These are phyloP conservation scores for Neodiprion pinetum DNA, from an alignment of 1,140 invertebrate genomes.

Conservation along the genomic window DNA sequence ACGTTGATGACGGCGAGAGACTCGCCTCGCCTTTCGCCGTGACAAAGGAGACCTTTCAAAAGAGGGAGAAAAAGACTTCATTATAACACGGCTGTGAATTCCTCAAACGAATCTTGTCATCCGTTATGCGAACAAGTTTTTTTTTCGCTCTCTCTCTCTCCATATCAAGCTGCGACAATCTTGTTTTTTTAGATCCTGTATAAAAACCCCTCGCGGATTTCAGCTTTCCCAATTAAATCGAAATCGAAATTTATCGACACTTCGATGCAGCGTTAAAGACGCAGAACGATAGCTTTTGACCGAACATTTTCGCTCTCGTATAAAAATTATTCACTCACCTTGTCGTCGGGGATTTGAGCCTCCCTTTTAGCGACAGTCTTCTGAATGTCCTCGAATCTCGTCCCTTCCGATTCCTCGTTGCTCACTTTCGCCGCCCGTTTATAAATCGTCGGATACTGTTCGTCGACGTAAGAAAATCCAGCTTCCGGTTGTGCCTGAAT, in stretches of 20 bases:
- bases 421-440: background rate
- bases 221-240: too few relatives aligned
- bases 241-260: too few relatives aligned
- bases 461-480: conserved; percentile 38
- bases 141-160: too few relatives aligned
- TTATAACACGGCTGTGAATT: background rate
- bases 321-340: conserved; percentile 7
- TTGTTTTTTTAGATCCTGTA: too few relatives aligned
- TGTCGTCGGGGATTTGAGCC: conserved; percentile 11
- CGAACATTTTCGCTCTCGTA: background rate
- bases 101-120: too few relatives aligned
- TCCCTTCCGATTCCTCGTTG: background rate
- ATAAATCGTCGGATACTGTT: background rate
- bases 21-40: conserved; percentile 10
- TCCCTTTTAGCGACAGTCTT: background rate
- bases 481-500: conserved; percentile 24
- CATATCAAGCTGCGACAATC: too few relatives aligned
- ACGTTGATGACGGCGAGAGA: background rate
- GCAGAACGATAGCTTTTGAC: too few relatives aligned
- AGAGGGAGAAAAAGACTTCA: background rate
- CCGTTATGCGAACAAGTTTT: too few relatives aligned
- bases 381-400: too few relatives aligned
- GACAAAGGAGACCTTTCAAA: conserved; percentile 37
- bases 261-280: too few relatives aligned
- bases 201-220: too few relatives aligned